Base-by-base conservation (phyloP, 2,888 invertebrate genomes). In the Halictus ligatus region DNA sequence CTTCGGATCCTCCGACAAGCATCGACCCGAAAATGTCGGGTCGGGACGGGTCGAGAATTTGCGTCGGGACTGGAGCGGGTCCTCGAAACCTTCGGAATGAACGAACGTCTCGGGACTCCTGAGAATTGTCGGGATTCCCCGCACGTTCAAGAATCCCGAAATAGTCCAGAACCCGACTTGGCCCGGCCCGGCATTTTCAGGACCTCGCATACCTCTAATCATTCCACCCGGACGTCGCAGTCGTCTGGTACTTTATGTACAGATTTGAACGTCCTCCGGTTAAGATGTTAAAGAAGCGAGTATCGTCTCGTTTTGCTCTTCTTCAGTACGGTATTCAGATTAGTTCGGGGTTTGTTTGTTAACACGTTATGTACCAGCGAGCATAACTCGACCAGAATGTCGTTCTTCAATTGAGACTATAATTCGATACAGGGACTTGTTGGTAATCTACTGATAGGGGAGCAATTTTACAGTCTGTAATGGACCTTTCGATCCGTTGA, bases 251-350 rank as follows among this genome's bases (percentile, higher is more conserved):
- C 64, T 50, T 64, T 74, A 79, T 82, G 25, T 75, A 81, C 81
- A 85, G 67, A 76, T 80, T 73, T 25, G 67, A 46, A 69, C 74
- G 29, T 67, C 43, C 40, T 76, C 13, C 43, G 58, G 75, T 86
- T 81, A 81, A 60, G 74, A 79, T 80, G 86, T 81, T 85, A 86
- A 85, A 73, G 43, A 86, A 81, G 86, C 86, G 78, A 21, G 54
- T 15, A 69, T 60, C 18, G 25, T 80, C 40, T 60, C 78, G n/a
- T 72, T 81, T 71, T 74, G n/a, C 50, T 21, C 18, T 10, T 67
- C 35, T 35, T 67, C 21, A 46, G n/a, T 40, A 21, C 43, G 21
- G 43, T 60, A 54, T n/a, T 64, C 29, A n/a, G 73, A 84, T 84
- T 84, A 84, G 84, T 84, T 84, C 21, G 48, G 77, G 25, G 46